These are phyloP conservation scores for Chiridota heheva DNA, from an alignment of 35 echinoderm and acorn worm species.

Conservation along the genomic window DNA sequence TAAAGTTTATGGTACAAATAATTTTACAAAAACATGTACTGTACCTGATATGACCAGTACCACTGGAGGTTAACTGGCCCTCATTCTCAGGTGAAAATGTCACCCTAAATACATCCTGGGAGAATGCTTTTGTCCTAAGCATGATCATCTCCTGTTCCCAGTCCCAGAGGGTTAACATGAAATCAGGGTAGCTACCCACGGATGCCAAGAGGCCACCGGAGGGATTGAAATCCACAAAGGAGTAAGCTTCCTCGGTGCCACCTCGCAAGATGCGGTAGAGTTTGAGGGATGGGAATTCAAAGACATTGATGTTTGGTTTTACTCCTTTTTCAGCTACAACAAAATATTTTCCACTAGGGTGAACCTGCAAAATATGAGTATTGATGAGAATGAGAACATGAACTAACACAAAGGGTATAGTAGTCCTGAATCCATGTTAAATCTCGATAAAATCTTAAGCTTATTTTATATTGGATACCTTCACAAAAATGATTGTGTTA, in stretches of 20 bases:
- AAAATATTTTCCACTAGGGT: slow-evolving; percentile 89
- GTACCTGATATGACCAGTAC: slow-evolving; percentile 95
- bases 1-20: too few relatives aligned
- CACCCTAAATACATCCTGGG: slow-evolving; percentile 95
- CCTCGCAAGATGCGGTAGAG: slow-evolving; percentile 83
- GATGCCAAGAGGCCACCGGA: slow-evolving; percentile 81
- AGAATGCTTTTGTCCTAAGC: slow-evolving; percentile 94
- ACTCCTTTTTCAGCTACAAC: slow-evolving; percentile 88
- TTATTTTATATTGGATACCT: too few relatives aligned
- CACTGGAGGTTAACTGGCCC: slow-evolving; percentile 88
- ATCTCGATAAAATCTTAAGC: too few relatives aligned
- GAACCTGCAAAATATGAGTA: slow-evolving; percentile 71
- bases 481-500: too few relatives aligned
- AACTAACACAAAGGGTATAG: background rate
- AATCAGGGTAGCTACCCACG: slow-evolving; percentile 83
- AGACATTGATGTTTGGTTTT: slow-evolving; percentile 85
- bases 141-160: slow-evolving; percentile 87
- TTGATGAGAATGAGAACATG: background rate
- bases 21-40: too few relatives aligned
- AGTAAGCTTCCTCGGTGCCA: slow-evolving; percentile 75
- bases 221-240: slow-evolving; percentile 96
- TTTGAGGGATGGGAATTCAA: slow-evolving; percentile 87
- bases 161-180: slow-evolving; percentile 97
- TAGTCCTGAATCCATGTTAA: background rate
- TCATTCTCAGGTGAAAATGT: slow-evolving; percentile 98